A percentile compares a stretch with the other conserved stretches of the same genome.
Conservation (phyloP, 2,797 vertebrate genomes). For the Cygnus olor region DNA sequence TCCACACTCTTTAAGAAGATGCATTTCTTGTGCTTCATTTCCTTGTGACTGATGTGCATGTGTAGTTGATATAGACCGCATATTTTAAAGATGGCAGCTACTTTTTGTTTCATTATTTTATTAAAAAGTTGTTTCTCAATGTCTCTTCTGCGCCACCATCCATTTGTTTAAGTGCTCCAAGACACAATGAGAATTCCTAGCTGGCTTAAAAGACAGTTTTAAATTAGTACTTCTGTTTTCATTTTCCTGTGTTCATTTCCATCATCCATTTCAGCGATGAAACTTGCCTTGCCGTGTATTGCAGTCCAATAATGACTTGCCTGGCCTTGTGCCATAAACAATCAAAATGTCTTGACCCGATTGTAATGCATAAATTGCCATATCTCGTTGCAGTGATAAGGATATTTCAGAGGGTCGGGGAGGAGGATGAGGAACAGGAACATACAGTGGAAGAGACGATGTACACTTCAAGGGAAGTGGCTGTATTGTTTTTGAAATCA, state of each 20-base stretch:
- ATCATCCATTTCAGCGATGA: neutral
- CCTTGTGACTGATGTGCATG: neutral
- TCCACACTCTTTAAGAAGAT: neutral
- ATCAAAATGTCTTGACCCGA: neutral
- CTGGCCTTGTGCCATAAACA: conserved; percentile 35
- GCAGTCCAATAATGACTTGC: neutral
- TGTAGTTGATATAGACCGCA: neutral
- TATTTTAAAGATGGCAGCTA: neutral
- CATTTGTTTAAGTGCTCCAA: neutral
- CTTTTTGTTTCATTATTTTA: neutral
- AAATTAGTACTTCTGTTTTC: conserved; percentile 14
- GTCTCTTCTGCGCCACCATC: neutral
- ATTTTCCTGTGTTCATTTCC: conserved; percentile 19
- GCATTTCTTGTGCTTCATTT: neutral
- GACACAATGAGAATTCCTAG: neutral
- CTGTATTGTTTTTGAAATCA: neutral
- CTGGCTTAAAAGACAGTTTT: neutral
- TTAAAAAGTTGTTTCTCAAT: neutral
- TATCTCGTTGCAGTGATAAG: conserved; percentile 2
- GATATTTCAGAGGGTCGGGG: neutral
- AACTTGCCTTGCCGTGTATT: neutral
- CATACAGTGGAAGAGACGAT: neutral
- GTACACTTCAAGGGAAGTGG: neutral
- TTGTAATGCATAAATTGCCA: accelerated
- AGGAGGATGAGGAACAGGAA: neutral